Conservation (phyloP, 2,113 vertebrate species). For the Eupsittula cactorum region DNA sequence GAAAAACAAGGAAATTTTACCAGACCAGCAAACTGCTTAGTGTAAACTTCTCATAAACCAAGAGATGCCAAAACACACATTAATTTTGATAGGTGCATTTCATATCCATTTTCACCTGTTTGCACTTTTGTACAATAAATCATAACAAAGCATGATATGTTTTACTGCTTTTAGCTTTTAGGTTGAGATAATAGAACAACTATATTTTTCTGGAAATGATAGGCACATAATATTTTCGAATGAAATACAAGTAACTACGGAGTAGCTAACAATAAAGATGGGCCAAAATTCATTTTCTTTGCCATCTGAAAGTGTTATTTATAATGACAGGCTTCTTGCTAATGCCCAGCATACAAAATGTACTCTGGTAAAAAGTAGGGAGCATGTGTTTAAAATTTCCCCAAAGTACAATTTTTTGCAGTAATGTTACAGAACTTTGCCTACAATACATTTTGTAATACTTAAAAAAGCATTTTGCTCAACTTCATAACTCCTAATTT, state of each 20-base stretch:
- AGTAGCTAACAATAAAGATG: background rate
- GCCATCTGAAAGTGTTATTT: slow-evolving; percentile 7
- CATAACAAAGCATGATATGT: background rate
- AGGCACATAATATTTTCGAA: slow-evolving; percentile 5
- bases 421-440: background rate
- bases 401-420: background rate
- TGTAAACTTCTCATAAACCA: background rate
- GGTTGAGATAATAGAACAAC: background rate
- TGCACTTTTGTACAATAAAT: slow-evolving; percentile 34
- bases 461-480: background rate
- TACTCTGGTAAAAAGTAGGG: background rate
- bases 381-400: background rate
- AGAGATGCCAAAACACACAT: slow-evolving; percentile 9
- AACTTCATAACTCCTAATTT: background rate
- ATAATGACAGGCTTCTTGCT: background rate
- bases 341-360: background rate
- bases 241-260: background rate
- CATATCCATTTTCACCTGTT: background rate
- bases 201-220: slow-evolving; percentile 23
- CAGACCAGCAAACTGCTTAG: background rate
- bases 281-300: background rate
- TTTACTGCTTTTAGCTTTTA: slow-evolving; percentile 39
- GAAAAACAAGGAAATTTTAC: slow-evolving; percentile 18
- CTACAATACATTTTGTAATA: background rate
- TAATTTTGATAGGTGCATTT: slow-evolving; percentile 18